These are phyloP conservation scores for Rattus rattus DNA, from an alignment of 2,113 vertebrate species.

Conservation along the genomic window DNA sequence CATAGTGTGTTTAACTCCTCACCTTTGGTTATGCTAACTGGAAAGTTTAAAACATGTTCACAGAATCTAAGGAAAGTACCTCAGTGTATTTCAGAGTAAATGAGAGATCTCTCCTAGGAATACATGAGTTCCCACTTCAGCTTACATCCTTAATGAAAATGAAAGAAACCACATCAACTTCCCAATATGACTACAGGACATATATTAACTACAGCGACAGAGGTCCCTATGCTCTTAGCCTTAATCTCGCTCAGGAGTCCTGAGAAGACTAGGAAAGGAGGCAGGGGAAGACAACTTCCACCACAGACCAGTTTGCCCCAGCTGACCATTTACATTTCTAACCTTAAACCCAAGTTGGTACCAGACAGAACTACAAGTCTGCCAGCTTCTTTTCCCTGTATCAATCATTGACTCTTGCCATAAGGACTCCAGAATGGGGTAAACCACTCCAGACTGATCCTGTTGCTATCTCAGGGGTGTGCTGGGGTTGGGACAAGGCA, in stretches of 20 bases:
- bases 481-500: neutral
- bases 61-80: slow-evolving; percentile 6
- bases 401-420: neutral
- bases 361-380: neutral
- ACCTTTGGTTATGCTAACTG: neutral
- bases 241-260: neutral
- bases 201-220: neutral
- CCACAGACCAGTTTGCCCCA: neutral
- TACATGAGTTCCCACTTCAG: neutral
- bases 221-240: neutral
- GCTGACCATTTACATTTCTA: neutral
- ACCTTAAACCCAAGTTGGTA: neutral
- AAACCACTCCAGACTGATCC: neutral
- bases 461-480: neutral
- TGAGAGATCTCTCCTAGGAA: neutral
- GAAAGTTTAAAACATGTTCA: slow-evolving; percentile 6
- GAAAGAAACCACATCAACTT: slow-evolving; percentile 20
- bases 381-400: neutral
- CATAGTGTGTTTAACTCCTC: neutral
- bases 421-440: neutral
- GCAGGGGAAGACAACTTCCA: neutral
- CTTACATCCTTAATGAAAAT: neutral
- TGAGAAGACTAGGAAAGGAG: neutral
- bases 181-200: neutral
- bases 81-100: neutral